Evolutionary conservation across 1,140 invertebrate species (phyloP).

Genomic region (Parasteatoda tepidariorum): DNA sequence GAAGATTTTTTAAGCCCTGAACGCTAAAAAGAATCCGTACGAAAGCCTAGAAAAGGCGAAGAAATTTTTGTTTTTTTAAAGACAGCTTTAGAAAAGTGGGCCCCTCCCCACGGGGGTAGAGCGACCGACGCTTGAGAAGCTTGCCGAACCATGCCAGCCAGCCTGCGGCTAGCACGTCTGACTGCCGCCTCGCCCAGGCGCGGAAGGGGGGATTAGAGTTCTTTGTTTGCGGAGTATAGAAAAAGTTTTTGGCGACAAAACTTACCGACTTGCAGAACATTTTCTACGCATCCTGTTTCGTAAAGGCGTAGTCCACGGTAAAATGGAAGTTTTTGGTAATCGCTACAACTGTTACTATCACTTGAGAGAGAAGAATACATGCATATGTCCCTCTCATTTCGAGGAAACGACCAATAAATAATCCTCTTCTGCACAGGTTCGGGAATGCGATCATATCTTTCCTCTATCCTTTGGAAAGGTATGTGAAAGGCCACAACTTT

Average conservation of each 20-base stretch:
- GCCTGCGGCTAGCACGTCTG: constrained; percentile 60
- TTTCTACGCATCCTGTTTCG: constrained; percentile 82
- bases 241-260: constrained; percentile 64
- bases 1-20: constrained; percentile 7
- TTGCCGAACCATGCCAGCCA: constrained; percentile 40
- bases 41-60: constrained; percentile 1
- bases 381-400: constrained; percentile 86
- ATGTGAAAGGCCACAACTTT: constrained; percentile 85
- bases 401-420: constrained; percentile 89
- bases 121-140: neutral
- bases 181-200: constrained; percentile 66
- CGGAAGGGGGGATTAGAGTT: constrained; percentile 26
- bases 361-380: constrained; percentile 86
- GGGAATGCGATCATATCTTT: constrained; percentile 85
- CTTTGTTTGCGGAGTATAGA: constrained; percentile 39
- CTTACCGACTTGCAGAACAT: constrained; percentile 90
- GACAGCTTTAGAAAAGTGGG: neutral
- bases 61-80: constrained; percentile 5
- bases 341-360: constrained; percentile 65
- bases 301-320: constrained; percentile 85
- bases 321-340: constrained; percentile 82
- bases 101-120: constrained; percentile 21
- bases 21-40: neutral
- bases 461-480: constrained; percentile 87
- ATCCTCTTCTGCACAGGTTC: constrained; percentile 87